A percentile compares a stretch with the other conserved stretches of the same genome.
Conservation (phyloP, 1,140 invertebrate genomes). For the Bombyx mandarina region DNA sequence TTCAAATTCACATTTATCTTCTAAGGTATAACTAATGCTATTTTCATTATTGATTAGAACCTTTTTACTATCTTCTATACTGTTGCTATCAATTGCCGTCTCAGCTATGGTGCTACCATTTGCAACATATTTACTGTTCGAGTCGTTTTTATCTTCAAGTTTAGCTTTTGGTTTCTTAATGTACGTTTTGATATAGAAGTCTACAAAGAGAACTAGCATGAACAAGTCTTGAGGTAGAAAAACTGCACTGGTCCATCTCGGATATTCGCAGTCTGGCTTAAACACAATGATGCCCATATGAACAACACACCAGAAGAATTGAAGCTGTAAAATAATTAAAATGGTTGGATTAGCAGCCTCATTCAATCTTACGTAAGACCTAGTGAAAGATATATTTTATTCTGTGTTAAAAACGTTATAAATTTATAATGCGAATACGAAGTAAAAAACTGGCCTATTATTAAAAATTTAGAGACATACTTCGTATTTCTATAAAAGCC, state of each 20-base stretch:
- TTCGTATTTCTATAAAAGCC: too few relatives aligned
- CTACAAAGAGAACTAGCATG: conserved; percentile 85
- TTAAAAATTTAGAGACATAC: too few relatives aligned
- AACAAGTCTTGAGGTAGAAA: conserved; percentile 80
- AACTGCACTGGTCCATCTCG: conserved; percentile 72
- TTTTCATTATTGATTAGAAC: neutral
- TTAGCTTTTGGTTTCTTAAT: conserved; percentile 58
- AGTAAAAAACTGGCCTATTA: too few relatives aligned
- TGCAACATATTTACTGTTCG: neutral
- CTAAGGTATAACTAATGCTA: neutral
- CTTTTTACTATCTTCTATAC: neutral
- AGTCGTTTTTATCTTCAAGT: conserved; percentile 8
- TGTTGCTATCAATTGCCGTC: neutral
- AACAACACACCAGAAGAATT: conserved; percentile 81
- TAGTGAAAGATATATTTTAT: too few relatives aligned
- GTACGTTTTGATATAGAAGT: conserved; percentile 90
- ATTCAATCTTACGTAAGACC: too few relatives aligned
- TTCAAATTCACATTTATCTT: neutral
- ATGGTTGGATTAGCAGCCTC: too few relatives aligned
- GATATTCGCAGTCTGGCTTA: conserved; percentile 81
- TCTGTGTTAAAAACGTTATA: too few relatives aligned
- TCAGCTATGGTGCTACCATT: too few relatives aligned
- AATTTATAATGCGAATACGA: too few relatives aligned
- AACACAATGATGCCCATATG: conserved; percentile 79
- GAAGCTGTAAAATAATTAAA: conserved; percentile 63